Evolutionary conservation across 2,113 vertebrate species (phyloP), one percentile per base, ranked within the genome.

Genomic region (Elachura formosa): DNA sequence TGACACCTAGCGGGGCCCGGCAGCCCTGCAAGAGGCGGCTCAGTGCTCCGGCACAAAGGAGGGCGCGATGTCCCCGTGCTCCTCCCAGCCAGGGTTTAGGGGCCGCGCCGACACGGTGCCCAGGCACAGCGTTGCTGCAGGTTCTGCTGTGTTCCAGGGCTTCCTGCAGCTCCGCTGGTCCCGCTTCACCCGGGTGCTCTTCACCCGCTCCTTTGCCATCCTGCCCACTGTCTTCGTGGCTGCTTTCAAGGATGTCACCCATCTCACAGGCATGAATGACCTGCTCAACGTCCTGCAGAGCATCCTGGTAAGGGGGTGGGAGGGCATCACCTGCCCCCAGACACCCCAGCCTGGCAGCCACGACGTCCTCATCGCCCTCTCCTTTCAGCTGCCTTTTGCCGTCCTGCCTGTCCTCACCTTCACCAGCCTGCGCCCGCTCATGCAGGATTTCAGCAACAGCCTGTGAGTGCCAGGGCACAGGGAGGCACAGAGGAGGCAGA

Each of bases 241-340:
- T 0, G 59, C 96, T 87, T 98, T 98, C 97, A 97, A 97, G 72
- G 97, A 98, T 6, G 78, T 98, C 29, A 84, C 33, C 56, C 97
- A 98, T 52, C 91, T 98, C 74, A 98, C 98, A 0, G 93, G 96
- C 61, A 97, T 98, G 96, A 98, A 98, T 4, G 98, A 98, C 79
- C 68, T 98, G 22, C 98, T 98, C 67, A 98, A 98, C 1, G 98
- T 98, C 55, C 96, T 98, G 41, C 98, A 98, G 95, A 98, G 98
- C 84, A 93, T 98, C 49, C 93, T 98, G 98, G 98, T 98, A 95
- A 98, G 89, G 11, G 4, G 28, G 9, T 11, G 8, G 10, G 11
- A 49, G 23, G 23, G 21, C 33, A 83, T 31, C 8, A 2, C n/a
- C 36, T 45, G 52, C 11, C 9, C 41, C 49, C 15, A 36, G 38